These are phyloP conservation scores for Acinonyx jubatus DNA, from an alignment of 2,113 vertebrate genomes.

Conservation along the genomic window DNA sequence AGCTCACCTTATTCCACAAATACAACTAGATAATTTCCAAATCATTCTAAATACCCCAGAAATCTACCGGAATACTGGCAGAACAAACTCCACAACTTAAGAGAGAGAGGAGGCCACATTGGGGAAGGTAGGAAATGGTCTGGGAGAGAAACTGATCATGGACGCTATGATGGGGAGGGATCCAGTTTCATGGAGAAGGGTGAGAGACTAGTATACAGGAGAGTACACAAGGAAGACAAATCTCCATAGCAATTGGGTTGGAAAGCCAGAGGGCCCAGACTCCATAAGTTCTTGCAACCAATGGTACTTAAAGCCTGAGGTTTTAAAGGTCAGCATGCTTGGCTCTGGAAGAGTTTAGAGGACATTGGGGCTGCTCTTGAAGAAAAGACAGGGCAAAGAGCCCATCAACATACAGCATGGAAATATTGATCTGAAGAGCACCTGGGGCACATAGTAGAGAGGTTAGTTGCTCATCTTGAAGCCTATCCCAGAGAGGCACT, in stretches of 20 bases:
- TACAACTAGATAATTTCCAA: neutral
- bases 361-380: neutral
- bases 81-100: neutral
- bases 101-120: neutral
- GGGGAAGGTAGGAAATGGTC: neutral
- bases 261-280: neutral
- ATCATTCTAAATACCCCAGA: neutral
- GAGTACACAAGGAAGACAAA: neutral
- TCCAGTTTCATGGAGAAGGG: neutral
- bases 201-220: neutral
- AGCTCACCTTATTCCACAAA: neutral
- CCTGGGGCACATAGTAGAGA: neutral
- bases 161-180: neutral
- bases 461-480: neutral
- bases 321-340: neutral
- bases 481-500: neutral
- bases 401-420: neutral
- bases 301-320: neutral
- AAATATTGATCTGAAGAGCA: neutral
- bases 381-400: neutral
- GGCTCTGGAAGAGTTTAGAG: neutral
- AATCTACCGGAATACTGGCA: neutral
- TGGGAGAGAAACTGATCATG: neutral
- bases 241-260: neutral
- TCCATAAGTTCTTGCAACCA: neutral